phyloP scores from a whole-genome alignment of 2,113 vertebrate genomes.

The Amphilophus citrinellus region DNA sequence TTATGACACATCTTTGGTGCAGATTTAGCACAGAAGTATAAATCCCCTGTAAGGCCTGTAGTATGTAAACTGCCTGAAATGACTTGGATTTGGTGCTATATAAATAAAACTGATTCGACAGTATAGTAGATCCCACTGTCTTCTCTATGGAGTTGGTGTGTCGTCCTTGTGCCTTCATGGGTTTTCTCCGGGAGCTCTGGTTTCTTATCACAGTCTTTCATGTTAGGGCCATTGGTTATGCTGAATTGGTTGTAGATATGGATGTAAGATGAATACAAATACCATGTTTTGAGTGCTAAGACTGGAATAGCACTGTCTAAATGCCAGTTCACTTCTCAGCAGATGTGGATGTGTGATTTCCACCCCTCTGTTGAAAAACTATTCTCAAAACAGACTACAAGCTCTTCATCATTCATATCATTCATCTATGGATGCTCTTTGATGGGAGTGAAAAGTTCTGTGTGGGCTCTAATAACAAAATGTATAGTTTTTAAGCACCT shows the following conservation, averaged over 20 bases:
- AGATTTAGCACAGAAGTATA: not conserved
- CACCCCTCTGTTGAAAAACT: not conserved
- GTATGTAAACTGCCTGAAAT: not conserved
- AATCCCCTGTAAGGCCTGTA: not conserved
- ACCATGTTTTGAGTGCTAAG: not conserved
- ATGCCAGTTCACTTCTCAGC: not conserved
- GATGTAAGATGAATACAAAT: not conserved
- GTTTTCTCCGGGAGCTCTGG: too few species aligned
- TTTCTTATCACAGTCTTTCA: not conserved
- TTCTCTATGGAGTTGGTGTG: not conserved
- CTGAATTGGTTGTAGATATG: not conserved
- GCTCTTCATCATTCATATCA: rapidly evolving
- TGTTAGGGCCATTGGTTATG: not conserved
- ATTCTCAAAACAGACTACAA: not conserved
- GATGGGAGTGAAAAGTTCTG: not conserved
- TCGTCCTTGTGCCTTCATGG: not conserved
- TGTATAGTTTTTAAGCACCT: rapidly evolving
- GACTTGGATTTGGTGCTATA: not conserved
- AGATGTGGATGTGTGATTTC: not conserved
- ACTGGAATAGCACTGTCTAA: not conserved
- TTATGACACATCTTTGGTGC: rapidly evolving
- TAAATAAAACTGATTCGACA: not conserved
- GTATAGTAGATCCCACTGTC: not conserved
- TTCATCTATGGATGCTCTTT: not conserved
- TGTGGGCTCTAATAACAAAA: not conserved